Evolutionary conservation across 2,888 invertebrate genomes (phyloP).

Genomic region (Pinctada fucata): DNA sequence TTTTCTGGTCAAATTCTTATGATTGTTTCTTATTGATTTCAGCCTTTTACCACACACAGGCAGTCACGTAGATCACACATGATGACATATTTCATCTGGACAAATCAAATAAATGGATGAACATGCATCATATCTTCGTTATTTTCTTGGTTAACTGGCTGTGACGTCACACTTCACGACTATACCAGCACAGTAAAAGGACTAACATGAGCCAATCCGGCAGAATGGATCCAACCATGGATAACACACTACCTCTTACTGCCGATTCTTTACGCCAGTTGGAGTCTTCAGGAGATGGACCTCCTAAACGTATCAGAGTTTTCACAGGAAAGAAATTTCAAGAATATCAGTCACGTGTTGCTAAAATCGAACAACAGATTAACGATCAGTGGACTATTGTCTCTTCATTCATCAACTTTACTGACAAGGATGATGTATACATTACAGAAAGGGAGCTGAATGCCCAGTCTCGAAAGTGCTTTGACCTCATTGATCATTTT

Average conservation of each 20-base stretch:
- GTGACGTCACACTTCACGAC: background rate
- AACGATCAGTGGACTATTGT: background rate
- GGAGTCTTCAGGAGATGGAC: no score
- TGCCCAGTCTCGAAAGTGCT: background rate
- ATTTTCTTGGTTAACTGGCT: slow-evolving; percentile 2
- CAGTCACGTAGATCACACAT: background rate
- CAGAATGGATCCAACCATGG: background rate
- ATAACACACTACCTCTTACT: background rate
- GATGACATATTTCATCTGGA: no score
- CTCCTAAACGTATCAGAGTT: background rate
- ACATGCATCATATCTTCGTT: no score
- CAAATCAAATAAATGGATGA: no score
- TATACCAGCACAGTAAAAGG: background rate
- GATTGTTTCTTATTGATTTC: background rate
- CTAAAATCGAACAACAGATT: background rate
- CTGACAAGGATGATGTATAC: background rate
- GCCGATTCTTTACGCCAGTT: background rate
- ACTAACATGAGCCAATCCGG: no score
- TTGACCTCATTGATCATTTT: background rate
- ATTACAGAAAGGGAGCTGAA: background rate
- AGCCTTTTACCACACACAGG: background rate
- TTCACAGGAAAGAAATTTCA: background rate
- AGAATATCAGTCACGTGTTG: background rate
- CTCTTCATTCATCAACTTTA: background rate
- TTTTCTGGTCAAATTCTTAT: background rate